Evolutionary conservation across 2,888 invertebrate species (phyloP), one percentile per base, ranked within the genome.

Genomic region (Bellardia bayeri): DNA sequence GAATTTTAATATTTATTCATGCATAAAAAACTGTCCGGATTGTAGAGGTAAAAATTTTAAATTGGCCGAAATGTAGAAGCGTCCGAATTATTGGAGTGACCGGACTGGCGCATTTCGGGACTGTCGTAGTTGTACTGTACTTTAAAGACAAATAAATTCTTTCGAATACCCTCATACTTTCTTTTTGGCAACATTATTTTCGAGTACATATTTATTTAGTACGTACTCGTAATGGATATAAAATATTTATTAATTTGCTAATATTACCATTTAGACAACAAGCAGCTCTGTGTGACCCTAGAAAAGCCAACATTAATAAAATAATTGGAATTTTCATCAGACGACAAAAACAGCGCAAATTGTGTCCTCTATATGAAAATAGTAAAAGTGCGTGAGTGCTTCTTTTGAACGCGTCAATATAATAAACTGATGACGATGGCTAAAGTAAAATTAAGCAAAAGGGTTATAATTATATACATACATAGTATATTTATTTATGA

Each of bases 381-480:
- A 58, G 49, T 16, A 23, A 37, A 9, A 49, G 16, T 40, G 30
- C 40, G 61, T 49, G 23, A 23, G 45, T 49, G 16, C 11, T 16
- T 45, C 66, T 45, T 71, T 40, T 80, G n/a, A 69, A 80, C 49
- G 82, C 66, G 54, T 78, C 37, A 83, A 83, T 76, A 68, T 82
- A 76, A 58, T 83, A 71, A 71, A 71, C 78, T 83, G 64, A 83
- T 78, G 72, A 79, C 56, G 82, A 69, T 61, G 66, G 66, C 79
- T 84, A 61, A 11, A 78, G 74, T 14, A 68, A 85, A 71, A 68
- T 85, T 85, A 80, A 69, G 54, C 40, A 75, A 76, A 87, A 82
- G 85, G 87, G 69, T 85, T 85, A 71, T 82, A 85, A 87, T 85
- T 85, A 85, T 69, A 68, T 63, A 3, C 5, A 33, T 37, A 23